These are phyloP conservation scores for Carduelis carduelis DNA, from an alignment of 2,797 vertebrate species.

Conservation along the genomic window DNA sequence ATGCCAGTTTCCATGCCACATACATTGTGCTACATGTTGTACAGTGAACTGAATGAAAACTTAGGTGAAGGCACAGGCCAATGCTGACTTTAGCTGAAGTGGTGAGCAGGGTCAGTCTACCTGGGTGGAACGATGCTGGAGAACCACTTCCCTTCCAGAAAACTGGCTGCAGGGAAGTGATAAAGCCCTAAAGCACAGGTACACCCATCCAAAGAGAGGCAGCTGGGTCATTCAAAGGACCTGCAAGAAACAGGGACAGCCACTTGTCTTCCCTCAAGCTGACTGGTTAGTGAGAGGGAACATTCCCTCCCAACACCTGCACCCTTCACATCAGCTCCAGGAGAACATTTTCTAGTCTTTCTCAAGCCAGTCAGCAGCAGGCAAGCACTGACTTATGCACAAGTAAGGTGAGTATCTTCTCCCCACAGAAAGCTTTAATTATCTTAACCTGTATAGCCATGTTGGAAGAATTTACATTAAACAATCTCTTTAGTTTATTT, in stretches of 20 bases:
- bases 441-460: background rate
- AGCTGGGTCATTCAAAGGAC: background rate
- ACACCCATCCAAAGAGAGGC: background rate
- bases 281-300: background rate
- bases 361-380: background rate
- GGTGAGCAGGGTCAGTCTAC: background rate
- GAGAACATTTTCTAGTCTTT: background rate
- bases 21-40: fast-evolving
- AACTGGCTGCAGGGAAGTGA: background rate
- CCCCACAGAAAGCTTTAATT: background rate
- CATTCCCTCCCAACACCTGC: background rate
- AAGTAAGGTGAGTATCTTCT: background rate
- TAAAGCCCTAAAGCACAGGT: background rate
- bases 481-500: background rate
- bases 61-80: background rate
- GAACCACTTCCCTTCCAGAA: background rate
- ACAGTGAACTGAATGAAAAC: background rate
- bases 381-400: background rate
- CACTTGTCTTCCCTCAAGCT: background rate
- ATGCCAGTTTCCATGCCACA: background rate
- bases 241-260: background rate
- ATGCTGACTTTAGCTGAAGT: background rate
- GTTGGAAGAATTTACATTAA: background rate
- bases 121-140: background rate
- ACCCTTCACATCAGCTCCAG: background rate